These are phyloP conservation scores for Drosophila maculinotata DNA, from an alignment of 2,888 invertebrate genomes.

Conservation along the genomic window DNA sequence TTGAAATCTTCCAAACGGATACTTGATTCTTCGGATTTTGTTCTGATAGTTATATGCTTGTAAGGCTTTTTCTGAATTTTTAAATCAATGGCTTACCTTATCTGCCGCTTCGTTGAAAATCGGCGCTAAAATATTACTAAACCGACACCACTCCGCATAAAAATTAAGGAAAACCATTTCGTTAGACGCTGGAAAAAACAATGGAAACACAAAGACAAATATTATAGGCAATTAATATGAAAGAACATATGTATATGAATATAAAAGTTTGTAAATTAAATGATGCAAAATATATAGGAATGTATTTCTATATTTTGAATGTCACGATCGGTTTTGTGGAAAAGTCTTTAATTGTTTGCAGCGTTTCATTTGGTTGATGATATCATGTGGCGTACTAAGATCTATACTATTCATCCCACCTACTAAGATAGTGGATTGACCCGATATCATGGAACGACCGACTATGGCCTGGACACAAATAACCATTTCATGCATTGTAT, in stretches of 20 bases:
- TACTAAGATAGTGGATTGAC: too few relatives aligned
- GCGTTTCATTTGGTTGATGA: too few relatives aligned
- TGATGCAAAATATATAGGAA: too few relatives aligned
- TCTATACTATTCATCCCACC: too few relatives aligned
- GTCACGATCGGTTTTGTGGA: too few relatives aligned
- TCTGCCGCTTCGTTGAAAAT: slow-evolving; percentile 98
- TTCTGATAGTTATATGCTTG: background rate
- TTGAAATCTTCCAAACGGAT: background rate
- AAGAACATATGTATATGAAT: background rate
- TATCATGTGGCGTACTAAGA: too few relatives aligned
- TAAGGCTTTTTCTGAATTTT: background rate
- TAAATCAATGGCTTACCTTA: slow-evolving; percentile 86
- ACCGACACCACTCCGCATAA: slow-evolving; percentile 99
- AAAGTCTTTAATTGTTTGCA: too few relatives aligned
- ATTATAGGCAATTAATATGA: slow-evolving; percentile 1
- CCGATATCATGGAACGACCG: too few relatives aligned
- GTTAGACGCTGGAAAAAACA: slow-evolving; percentile 91
- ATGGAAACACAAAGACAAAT: slow-evolving; percentile 9
- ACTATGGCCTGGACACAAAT: too few relatives aligned
- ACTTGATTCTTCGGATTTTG: background rate
- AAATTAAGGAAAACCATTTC: slow-evolving; percentile 99
- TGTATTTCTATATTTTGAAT: too few relatives aligned
- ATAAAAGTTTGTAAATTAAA: too few relatives aligned
- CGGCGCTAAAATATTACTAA: slow-evolving; percentile 98
- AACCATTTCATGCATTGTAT: too few relatives aligned